Base-by-base conservation (phyloP, 2,888 invertebrate species). In the Platycheirus rosarum region DNA sequence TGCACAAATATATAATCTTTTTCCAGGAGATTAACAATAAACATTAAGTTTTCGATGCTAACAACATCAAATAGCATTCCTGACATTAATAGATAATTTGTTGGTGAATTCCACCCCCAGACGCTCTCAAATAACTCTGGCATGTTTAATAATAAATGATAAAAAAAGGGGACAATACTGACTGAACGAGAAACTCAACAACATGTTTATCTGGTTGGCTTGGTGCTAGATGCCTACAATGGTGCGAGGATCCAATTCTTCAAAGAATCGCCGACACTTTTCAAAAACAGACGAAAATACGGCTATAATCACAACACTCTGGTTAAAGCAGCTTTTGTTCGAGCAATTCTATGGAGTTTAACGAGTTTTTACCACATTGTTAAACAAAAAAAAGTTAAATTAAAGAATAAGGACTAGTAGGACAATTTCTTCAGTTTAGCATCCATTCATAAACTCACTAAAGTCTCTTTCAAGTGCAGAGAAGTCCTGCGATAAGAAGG, bases 11-110 rank as follows among this genome's bases (percentile, higher is more conserved):
- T 63, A 75, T 23, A 75, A 49, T 37, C 18, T 62, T 57, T 46
- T 57, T 57, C 37, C 65, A 16, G 53, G 53, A n/a, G n/a, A 48
- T 55, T 69, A 51, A 63, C 42, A 44, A 75, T 65, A 69, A 69
- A 57, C 79, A 69, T 62, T 63, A 63, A 71, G 32, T 70, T 32
- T 4, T 18, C 48, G 55, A 37, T 60, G 20, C 78, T 62, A 68
- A 68, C 68, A 62, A 68, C 74, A 55, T 68, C 55, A 42, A 63
- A 57, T 42, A 35, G 20, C 69, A 75, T 65, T 68, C 75, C 75
- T 75, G 79, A 75, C 69, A 70, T 80, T 75, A 80, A 75, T 80
- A 75, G 69, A 69, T 80, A 70, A 80, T 80, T 80, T 70, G 60
- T 11, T 55, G 35, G 35, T 35, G 53, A 35, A 7, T 18, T 53